phyloP scores from a whole-genome alignment of 1,140 invertebrate genomes.

The Pogonomyrmex barbatus region DNA sequence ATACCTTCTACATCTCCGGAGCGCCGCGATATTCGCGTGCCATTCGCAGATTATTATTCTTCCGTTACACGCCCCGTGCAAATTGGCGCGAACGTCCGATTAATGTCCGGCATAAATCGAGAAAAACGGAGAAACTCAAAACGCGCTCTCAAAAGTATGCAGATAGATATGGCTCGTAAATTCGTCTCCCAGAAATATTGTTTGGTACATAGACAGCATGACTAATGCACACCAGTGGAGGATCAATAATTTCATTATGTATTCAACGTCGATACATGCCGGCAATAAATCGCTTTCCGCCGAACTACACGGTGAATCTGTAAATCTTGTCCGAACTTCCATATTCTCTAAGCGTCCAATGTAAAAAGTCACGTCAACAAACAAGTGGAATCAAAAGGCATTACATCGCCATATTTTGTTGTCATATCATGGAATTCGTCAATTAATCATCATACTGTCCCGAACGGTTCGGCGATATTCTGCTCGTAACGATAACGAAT shows the following conservation, averaged over 20 bases:
- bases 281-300: slow-evolving; percentile 54
- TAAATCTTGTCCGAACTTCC: slow-evolving; percentile 54
- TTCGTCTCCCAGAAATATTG: slow-evolving; percentile 56
- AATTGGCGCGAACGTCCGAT: slow-evolving; percentile 35
- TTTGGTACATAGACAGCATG: slow-evolving; percentile 59
- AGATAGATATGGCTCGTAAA: slow-evolving; percentile 32
- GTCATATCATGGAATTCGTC: slow-evolving; percentile 39
- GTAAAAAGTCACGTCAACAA: slow-evolving; percentile 44
- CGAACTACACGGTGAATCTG: slow-evolving; percentile 48
- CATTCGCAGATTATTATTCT: slow-evolving; percentile 33
- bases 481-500: slow-evolving; percentile 62
- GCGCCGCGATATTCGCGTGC: not conserved
- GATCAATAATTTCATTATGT: slow-evolving; percentile 64
- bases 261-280: slow-evolving; percentile 57
- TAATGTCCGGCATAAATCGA: slow-evolving; percentile 2
- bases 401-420: slow-evolving; percentile 57
- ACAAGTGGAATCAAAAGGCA: slow-evolving; percentile 50
- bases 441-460: slow-evolving; percentile 66
- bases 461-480: slow-evolving; percentile 54
- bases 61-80: not conserved
- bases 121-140: not conserved
- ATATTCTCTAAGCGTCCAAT: slow-evolving; percentile 47
- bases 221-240: slow-evolving; percentile 55
- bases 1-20: slow-evolving; percentile 3
- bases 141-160: slow-evolving; percentile 15